Base-by-base conservation (phyloP, 2,113 vertebrate genomes). In the Ursus arctos region DNA sequence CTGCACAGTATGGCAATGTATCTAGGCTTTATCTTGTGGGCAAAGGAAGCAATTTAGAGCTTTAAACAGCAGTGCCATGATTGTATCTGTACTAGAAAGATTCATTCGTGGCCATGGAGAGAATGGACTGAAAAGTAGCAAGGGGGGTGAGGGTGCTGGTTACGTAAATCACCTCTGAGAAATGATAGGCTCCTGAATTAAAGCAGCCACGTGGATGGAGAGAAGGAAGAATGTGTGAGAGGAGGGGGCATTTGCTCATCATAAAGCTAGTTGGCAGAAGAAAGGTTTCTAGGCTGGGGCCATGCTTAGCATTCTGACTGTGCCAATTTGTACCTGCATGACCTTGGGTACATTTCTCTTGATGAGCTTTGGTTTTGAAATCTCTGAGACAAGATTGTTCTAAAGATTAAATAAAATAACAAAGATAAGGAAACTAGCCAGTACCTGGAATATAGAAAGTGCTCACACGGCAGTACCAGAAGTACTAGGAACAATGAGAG, bases 401-500 rank as follows among this genome's bases (percentile, higher is more conserved):
- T 18, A 59, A 87, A 92, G 49, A n/a, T 76, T 43, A 31, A 61
- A 40, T 71, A 55, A 80, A 87, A 74, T 90, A 33, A 51, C 40
- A 80, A 87, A 82, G 12, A 4, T 14, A 85, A 91, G 57, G 33
- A 49, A 76, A 49, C 4, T 22, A 47, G 2, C 11, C 21, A 11
- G 14, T 4, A 7, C 26, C 81, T 53, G n/a, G 7, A 43, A 7
- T 16, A 12, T 51, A 55, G 24, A 76, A 91, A 93, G 11, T 24
- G n/a, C 22, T 22, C 47, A 9, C 0, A 0, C 7, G 4, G 36
- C 19, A 26, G 6, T 2, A 1, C 65, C 33, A 3, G n/a, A n/a
- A 1, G 43, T 1, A 2, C 15, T 4, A 28, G 24, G 15, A 55
- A 6, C n/a, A 16, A 21, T 0, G 12, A 0, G 1, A 3, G 6